Evolutionary conservation across 1,140 invertebrate species (phyloP).

Genomic region (Caenorhabditis inopinata): DNA sequence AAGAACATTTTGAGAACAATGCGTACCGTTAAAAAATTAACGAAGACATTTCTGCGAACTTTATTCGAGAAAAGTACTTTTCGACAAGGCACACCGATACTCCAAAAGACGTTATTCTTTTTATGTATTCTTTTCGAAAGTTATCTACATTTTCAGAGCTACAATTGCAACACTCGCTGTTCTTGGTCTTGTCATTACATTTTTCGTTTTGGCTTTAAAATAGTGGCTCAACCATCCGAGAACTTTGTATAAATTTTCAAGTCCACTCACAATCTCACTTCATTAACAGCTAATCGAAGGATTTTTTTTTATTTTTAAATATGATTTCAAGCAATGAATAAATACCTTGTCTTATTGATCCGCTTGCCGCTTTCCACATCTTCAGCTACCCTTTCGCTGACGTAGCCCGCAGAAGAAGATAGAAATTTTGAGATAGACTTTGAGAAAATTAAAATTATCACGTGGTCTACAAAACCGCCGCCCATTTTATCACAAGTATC

Average conservation of each 20-base stretch:
- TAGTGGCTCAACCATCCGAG: too few relatives aligned
- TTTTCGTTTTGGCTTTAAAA: not conserved
- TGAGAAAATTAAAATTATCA: not conserved
- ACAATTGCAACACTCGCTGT: not conserved
- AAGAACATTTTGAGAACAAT: too few relatives aligned
- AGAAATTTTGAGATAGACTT: not conserved
- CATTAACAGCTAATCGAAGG: too few relatives aligned
- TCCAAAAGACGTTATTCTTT: too few relatives aligned
- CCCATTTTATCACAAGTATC: not conserved
- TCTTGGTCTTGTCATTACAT: not conserved
- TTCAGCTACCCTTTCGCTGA: not conserved
- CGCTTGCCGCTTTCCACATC: not conserved
- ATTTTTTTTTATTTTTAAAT: too few relatives aligned
- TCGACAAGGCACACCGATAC: too few relatives aligned
- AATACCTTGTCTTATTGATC: slow-evolving; percentile 22
- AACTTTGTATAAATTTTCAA: not conserved
- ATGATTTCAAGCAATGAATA: not conserved
- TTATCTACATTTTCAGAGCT: not conserved
- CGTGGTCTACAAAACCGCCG: not conserved
- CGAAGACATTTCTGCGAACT: too few relatives aligned
- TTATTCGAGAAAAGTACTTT: too few relatives aligned
- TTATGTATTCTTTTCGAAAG: too few relatives aligned
- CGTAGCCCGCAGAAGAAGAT: not conserved
- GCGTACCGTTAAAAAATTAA: too few relatives aligned
- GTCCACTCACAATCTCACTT: slow-evolving; percentile 4